Percentiles rank a stretch among this genome's conserved stretches.
phyloP scores from a whole-genome alignment of 2,113 vertebrate genomes.

The Clarias macrocephalus region DNA sequence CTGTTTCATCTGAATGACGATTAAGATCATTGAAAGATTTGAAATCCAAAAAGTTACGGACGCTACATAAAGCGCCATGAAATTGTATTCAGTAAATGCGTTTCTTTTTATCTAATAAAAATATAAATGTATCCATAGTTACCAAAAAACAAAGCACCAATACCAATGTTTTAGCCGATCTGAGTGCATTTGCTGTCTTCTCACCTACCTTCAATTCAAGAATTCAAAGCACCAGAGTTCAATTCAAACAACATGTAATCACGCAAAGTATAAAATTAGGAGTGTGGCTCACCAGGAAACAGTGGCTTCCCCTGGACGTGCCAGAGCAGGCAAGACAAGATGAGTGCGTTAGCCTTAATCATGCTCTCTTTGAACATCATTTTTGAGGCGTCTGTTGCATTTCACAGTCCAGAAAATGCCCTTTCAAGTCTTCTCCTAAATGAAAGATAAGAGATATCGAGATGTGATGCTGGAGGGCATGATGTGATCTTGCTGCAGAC shows the following conservation, averaged over 20 bases:
- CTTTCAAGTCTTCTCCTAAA: slow-evolving; percentile 1
- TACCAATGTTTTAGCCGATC: too few relatives aligned
- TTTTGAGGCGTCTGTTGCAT: slow-evolving; percentile 4
- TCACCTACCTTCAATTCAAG: neutral
- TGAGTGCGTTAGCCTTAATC: slow-evolving; percentile 63
- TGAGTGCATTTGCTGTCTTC: neutral
- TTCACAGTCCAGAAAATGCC: neutral
- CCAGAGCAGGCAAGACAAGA: slow-evolving; percentile 57
- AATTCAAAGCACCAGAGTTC: neutral
- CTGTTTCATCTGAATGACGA: too few relatives aligned
- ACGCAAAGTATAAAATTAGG: neutral
- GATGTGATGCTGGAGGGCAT: neutral
- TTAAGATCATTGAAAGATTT: too few relatives aligned
- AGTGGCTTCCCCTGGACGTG: slow-evolving; percentile 52
- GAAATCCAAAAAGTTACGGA: too few relatives aligned
- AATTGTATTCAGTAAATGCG: too few relatives aligned
- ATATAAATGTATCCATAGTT: too few relatives aligned
- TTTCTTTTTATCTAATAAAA: too few relatives aligned
- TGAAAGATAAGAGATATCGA: slow-evolving; percentile 3
- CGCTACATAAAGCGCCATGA: too few relatives aligned
- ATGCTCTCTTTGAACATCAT: slow-evolving; percentile 45
- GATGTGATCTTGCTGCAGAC: neutral
- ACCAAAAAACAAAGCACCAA: too few relatives aligned
- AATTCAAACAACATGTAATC: neutral
- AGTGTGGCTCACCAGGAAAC: slow-evolving; percentile 68